Base-by-base conservation (phyloP, 2,113 vertebrate species). In the Fregetta grallaria region DNA sequence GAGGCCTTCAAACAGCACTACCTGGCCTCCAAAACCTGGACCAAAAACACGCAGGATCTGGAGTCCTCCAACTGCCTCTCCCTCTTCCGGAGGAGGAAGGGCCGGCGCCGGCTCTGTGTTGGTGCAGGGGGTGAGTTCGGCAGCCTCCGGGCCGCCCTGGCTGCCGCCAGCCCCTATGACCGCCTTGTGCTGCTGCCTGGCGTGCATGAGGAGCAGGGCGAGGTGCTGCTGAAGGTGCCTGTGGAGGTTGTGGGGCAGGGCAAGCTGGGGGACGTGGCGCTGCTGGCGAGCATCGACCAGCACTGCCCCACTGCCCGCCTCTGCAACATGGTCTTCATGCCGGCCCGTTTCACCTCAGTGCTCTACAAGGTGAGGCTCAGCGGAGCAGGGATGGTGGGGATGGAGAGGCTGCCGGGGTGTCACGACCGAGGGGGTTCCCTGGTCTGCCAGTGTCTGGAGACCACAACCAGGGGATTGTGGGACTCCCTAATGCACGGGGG, bases 321-420 rank as follows among this genome's bases (percentile, higher is more conserved):
- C 82, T 99, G 98, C 97, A 99, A 99, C 82, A 93, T 98, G 45
- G 98, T 99, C 65, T 98, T 99, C 77, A 99, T 99, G 99, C 99
- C 99, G 0, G 98, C 99, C 17, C 98, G 98, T 99, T 99, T 99
- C 97, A 98, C 98, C 21, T 98, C 98, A 1, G 97, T 99, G 67
- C 98, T 99, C 83, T 99, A 99, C 96, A 99, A 99, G 99, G 99
- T 99, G 81, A 96, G 97, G 91, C 19, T 58, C 4, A 2, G 30
- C 18, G 3, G 3, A 5, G 10, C 1, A 3, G 19, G 21, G 12
- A 9, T 0, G 1, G 6, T 21, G 22, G 45, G 68, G n/a, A 6
- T 40, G 61, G 25, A 0, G 1, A 20, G 36, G 50, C 25, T 0
- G 1, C 6, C 4, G 1, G 2, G 16, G 15, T 6, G 17, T 27